Percentiles rank a stretch among this genome's conserved stretches.
Conservation (phyloP, 2,113 vertebrate species). For the Verasper variegatus region DNA sequence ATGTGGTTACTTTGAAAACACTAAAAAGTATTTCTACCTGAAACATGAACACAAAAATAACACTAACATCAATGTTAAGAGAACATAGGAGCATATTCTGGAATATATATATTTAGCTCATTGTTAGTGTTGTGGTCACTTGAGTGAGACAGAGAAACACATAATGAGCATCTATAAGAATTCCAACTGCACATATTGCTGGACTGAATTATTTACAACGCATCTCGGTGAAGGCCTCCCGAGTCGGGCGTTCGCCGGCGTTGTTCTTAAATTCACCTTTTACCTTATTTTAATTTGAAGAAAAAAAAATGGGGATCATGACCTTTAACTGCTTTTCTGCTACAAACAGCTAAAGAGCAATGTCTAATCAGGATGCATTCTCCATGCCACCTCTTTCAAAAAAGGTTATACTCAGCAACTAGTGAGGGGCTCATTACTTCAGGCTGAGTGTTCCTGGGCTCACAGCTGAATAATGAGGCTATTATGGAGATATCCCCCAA, state of each 20-base stretch:
- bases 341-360: conserved; percentile 48
- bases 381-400: conserved; percentile 56
- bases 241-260: background rate
- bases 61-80: background rate
- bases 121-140: background rate
- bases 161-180: background rate
- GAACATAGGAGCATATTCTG: background rate
- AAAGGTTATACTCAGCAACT: conserved; percentile 75
- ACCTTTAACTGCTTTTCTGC: conserved; percentile 46
- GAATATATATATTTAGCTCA: background rate
- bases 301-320: conserved; percentile 23
- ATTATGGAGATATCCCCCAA: conserved; percentile 80
- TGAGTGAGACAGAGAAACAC: conserved; percentile 3
- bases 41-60: too few species aligned
- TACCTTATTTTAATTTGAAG: conserved; percentile 1
- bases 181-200: background rate
- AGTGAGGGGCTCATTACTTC: conserved; percentile 79
- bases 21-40: background rate
- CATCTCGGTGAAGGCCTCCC: background rate
- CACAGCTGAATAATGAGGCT: conserved; percentile 82
- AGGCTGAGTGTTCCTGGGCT: conserved; percentile 68
- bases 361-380: conserved; percentile 71
- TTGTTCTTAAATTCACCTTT: conserved; percentile 12
- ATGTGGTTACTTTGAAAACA: too few species aligned
- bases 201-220: conserved; percentile 50